Percentiles rank a stretch among this genome's conserved stretches.
Evolutionary conservation across 2,113 vertebrate species (phyloP).

Genomic region (Indri indri): DNA sequence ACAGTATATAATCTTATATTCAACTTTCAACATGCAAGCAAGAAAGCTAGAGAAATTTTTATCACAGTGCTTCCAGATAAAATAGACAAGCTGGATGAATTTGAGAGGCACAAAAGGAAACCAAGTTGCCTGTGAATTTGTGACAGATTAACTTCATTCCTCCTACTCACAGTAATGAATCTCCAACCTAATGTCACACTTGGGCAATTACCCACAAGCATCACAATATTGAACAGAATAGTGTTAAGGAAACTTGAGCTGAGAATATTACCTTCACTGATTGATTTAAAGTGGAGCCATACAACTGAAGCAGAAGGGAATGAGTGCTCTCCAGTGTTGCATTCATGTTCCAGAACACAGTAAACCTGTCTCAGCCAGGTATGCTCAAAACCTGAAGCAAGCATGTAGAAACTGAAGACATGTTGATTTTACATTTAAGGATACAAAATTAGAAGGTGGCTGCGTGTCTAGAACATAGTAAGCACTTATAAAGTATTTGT

Average conservation of each 20-base stretch:
- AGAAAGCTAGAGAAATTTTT: neutral
- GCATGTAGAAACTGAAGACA: neutral
- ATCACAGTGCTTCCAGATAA: neutral
- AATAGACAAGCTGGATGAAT: neutral
- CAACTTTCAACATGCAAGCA: neutral
- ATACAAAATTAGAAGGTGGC: neutral
- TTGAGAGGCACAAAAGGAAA: neutral
- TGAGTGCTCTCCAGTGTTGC: neutral
- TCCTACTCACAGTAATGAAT: neutral
- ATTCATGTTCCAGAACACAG: neutral
- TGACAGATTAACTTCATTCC: constrained; percentile 4
- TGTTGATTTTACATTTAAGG: neutral
- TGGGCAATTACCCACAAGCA: neutral
- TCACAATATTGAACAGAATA: neutral
- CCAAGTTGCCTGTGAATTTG: neutral
- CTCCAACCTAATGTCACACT: neutral
- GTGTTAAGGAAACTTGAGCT: constrained; percentile 9
- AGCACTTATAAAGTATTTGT: neutral
- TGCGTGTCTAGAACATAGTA: neutral
- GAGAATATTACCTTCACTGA: constrained; percentile 1
- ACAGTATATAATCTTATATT: neutral
- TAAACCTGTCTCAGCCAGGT: neutral
- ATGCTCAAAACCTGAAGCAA: neutral
- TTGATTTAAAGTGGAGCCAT: neutral
- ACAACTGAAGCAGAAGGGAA: neutral